phyloP scores from a whole-genome alignment of 1,140 invertebrate genomes.

The Caerostris darwini region DNA sequence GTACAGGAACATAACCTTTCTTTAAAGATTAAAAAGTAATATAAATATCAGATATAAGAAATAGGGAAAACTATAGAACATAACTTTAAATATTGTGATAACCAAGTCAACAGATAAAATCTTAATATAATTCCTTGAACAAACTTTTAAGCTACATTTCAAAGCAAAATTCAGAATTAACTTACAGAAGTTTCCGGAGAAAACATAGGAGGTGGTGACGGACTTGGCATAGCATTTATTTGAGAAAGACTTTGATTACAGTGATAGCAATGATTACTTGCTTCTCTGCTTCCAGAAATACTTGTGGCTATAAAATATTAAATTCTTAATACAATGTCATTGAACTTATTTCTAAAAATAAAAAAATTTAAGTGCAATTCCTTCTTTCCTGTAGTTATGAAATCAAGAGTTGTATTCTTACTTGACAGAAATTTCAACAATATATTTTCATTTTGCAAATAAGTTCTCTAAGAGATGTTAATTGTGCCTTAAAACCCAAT shows the following conservation, averaged over 20 bases:
- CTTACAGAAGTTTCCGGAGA: slow-evolving; percentile 44
- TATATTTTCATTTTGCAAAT: no score
- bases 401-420: no score
- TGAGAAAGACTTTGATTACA: slow-evolving; percentile 71
- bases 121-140: neutral
- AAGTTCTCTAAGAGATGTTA: no score
- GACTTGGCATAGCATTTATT: slow-evolving; percentile 52
- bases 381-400: no score
- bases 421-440: no score
- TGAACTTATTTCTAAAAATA: neutral
- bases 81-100: no score
- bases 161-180: neutral
- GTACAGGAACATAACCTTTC: no score
- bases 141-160: neutral
- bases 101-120: no score
- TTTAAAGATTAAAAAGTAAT: no score
- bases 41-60: no score
- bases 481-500: no score
- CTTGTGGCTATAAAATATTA: slow-evolving; percentile 50
- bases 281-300: slow-evolving; percentile 63
- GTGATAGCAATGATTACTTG: slow-evolving; percentile 50
- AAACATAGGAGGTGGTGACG: slow-evolving; percentile 65
- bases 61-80: no score
- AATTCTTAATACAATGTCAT: neutral
- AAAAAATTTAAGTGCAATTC: neutral